Percentiles rank a stretch among this genome's conserved stretches.
Evolutionary conservation across 2,113 vertebrate genomes (phyloP).

Genomic region (Xiphophorus couchianus): DNA sequence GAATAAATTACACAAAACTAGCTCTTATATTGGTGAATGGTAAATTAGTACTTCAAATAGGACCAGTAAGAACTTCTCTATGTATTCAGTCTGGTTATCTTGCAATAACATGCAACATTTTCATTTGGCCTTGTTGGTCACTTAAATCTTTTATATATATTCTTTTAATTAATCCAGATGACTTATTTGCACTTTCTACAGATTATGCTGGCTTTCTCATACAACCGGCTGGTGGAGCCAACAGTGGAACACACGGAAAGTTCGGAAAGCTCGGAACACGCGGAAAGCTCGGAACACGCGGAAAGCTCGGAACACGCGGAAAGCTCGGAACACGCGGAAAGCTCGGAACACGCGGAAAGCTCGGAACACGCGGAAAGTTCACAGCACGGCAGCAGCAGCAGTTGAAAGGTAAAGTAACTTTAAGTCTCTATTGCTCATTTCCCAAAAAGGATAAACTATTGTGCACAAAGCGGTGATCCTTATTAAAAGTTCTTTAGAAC

Average conservation of each 20-base stretch:
- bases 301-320: constrained; percentile 38
- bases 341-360: too few species aligned
- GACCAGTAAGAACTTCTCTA: too few species aligned
- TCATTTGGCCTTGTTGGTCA: neutral
- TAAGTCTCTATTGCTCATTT: neutral
- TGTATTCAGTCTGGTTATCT: too few species aligned
- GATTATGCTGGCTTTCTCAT: constrained; percentile 83
- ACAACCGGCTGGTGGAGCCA: constrained; percentile 78
- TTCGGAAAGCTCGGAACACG: constrained; percentile 16
- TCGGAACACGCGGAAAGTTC: neutral
- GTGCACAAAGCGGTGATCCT: neutral
- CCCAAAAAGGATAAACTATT: neutral
- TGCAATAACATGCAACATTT: too few species aligned
- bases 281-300: constrained; percentile 13
- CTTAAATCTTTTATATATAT: neutral
- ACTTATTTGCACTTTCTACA: constrained; percentile 39
- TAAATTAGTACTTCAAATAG: too few species aligned
- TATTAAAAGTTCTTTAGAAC: neutral
- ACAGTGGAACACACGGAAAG: constrained; percentile 40
- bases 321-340: neutral
- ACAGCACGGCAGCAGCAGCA: constrained; percentile 3
- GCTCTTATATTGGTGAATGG: too few species aligned
- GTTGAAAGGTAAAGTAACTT: neutral
- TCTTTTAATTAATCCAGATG: too few species aligned
- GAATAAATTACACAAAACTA: too few species aligned